Conservation (phyloP, 2,888 invertebrate genomes). For the Coelopa pilipes region DNA sequence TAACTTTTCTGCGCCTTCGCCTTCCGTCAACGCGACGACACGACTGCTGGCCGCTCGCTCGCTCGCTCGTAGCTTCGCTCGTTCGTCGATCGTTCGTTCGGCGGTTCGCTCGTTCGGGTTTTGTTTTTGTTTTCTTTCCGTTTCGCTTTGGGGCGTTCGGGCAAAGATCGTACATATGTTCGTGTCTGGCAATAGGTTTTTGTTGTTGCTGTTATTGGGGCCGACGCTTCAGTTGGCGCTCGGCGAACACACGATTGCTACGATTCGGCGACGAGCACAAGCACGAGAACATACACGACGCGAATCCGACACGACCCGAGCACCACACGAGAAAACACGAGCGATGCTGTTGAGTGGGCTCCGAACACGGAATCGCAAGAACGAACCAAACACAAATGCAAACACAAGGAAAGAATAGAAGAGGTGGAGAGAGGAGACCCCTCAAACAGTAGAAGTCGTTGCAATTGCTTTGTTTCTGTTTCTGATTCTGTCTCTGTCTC, state of each 20-base stretch:
- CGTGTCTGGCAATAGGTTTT: neutral
- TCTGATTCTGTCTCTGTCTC: conserved; percentile 20
- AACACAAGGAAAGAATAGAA: conserved; percentile 6
- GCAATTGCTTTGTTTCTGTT: conserved; percentile 13
- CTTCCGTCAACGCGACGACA: conserved; percentile 30
- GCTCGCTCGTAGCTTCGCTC: conserved; percentile 17
- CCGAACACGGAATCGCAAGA: neutral
- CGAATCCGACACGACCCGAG: conserved; percentile 13
- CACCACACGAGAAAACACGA: conserved; percentile 18
- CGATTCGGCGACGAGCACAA: conserved; percentile 36
- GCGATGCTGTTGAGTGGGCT: conserved; percentile 22
- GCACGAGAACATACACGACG: conserved; percentile 21
- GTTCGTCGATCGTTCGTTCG: neutral
- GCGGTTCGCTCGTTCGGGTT: conserved; percentile 1
- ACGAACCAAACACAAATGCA: conserved; percentile 12
- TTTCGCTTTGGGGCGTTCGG: conserved; percentile 3
- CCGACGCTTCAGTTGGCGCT: conserved; percentile 23
- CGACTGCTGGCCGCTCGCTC: conserved; percentile 21
- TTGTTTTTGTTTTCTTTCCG: neutral
- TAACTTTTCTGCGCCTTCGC: conserved; percentile 27
- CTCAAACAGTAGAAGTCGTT: neutral
- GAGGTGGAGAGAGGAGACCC: no score
- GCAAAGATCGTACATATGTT: conserved; percentile 1
- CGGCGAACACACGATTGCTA: conserved; percentile 40
- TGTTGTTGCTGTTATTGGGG: conserved; percentile 32